Percentiles rank a stretch among this genome's conserved stretches.
phyloP scores from a whole-genome alignment of 2,113 vertebrate genomes.

The Chlorodrepanis virens region DNA sequence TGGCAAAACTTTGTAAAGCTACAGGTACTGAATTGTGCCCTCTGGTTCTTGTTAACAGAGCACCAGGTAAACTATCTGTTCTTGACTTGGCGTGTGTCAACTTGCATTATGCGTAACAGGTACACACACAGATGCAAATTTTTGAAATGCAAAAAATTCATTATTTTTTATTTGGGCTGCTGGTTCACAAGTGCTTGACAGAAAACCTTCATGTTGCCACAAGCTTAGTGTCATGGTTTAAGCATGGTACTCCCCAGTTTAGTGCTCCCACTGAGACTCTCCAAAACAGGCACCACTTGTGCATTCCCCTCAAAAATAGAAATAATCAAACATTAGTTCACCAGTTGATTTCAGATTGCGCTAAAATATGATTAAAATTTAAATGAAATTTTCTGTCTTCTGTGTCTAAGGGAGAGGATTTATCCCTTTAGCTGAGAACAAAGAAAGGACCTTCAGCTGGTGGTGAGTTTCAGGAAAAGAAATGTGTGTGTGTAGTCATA shows the following conservation, averaged over 20 bases:
- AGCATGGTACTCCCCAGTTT: neutral
- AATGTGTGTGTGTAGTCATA: neutral
- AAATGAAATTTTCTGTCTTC: neutral
- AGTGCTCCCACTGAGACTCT: neutral
- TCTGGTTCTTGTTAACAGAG: neutral
- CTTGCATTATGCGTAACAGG: neutral
- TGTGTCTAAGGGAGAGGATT: neutral
- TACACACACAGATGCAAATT: neutral
- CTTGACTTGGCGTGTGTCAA: neutral
- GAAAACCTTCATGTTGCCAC: slow-evolving; percentile 13
- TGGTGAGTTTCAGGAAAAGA: neutral
- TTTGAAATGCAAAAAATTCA: neutral
- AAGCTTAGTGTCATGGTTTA: neutral
- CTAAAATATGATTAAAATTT: neutral
- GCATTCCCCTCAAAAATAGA: neutral
- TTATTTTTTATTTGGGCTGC: neutral
- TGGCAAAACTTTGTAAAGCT: neutral
- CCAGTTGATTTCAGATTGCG: neutral
- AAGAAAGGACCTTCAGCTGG: neutral
- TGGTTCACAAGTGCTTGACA: slow-evolving; percentile 13
- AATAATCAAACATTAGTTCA: neutral
- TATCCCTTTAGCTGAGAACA: neutral
- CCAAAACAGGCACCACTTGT: fast-evolving
- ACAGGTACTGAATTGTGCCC: neutral
- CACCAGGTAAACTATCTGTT: neutral